A percentile compares a stretch with the other conserved stretches of the same genome.
Evolutionary conservation across 2,113 vertebrate genomes (phyloP).

Genomic region (Lota lota): DNA sequence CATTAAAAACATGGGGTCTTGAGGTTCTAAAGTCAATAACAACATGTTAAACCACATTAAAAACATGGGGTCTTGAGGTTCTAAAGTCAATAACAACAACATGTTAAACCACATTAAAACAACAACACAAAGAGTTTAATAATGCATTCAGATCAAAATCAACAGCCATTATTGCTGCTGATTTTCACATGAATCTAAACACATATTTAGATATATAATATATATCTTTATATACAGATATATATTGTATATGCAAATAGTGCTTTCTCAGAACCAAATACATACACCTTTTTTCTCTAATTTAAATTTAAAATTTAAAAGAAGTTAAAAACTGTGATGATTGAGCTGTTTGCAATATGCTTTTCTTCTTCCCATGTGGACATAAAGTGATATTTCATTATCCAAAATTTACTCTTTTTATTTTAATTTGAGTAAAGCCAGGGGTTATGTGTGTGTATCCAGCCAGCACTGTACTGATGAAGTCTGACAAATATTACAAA

Average conservation of each 20-base stretch:
- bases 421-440: constrained; percentile 68
- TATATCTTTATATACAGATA: background rate
- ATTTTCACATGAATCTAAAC: constrained; percentile 52
- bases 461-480: constrained; percentile 83
- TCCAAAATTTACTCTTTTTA: constrained; percentile 44
- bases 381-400: constrained; percentile 38
- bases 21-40: constrained; percentile 33
- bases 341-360: constrained; percentile 67
- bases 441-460: constrained; percentile 58
- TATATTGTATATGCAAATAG: constrained; percentile 12
- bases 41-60: constrained; percentile 29
- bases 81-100: constrained; percentile 28
- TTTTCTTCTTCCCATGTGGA: constrained; percentile 62
- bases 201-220: constrained; percentile 17
- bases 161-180: constrained; percentile 64
- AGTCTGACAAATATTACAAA: constrained; percentile 79
- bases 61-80: constrained; percentile 35
- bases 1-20: constrained; percentile 36
- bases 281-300: constrained; percentile 14
- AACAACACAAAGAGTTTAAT: constrained; percentile 18
- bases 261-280: constrained; percentile 33
- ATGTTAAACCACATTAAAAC: constrained; percentile 39
- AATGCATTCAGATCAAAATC: constrained; percentile 25
- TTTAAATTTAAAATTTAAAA: constrained; percentile 51
- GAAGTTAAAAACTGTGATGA: constrained; percentile 75